Conservation (phyloP, 2,888 invertebrate species). For the Siphlonurus alternatus region DNA sequence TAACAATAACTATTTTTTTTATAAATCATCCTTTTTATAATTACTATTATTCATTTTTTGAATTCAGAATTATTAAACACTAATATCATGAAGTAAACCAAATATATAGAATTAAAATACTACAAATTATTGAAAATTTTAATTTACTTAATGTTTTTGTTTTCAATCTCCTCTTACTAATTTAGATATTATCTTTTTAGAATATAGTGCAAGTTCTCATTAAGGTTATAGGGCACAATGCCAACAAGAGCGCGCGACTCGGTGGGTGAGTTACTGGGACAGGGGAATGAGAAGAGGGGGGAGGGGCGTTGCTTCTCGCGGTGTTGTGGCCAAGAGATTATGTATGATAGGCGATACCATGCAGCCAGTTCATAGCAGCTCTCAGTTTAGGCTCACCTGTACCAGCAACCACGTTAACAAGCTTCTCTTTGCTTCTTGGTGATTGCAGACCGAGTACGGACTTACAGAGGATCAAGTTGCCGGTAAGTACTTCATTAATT, state of each 20-base stretch:
- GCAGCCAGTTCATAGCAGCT: neutral
- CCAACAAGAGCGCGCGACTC: neutral
- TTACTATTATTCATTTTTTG: too few relatives aligned
- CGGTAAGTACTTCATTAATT: slow-evolving; percentile 33
- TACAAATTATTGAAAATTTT: too few relatives aligned
- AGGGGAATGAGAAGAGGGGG: slow-evolving; percentile 5
- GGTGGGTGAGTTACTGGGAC: neutral
- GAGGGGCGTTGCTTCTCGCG: too few relatives aligned
- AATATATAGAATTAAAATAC: too few relatives aligned
- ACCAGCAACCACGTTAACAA: neutral
- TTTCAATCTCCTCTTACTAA: neutral
- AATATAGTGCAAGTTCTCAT: neutral
- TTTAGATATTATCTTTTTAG: neutral
- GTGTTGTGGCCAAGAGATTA: neutral
- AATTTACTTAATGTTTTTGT: too few relatives aligned
- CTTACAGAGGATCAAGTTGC: slow-evolving; percentile 79
- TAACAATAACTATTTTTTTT: too few relatives aligned
- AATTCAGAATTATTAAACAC: too few relatives aligned
- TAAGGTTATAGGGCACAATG: neutral
- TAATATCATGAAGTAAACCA: too few relatives aligned
- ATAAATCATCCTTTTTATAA: too few relatives aligned
- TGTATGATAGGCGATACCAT: neutral
- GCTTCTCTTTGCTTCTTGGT: slow-evolving; percentile 15
- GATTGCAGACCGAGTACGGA: slow-evolving; percentile 69
- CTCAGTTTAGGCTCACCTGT: neutral